Conservation (phyloP, 2,888 invertebrate species). For the Heliconius hortense region DNA sequence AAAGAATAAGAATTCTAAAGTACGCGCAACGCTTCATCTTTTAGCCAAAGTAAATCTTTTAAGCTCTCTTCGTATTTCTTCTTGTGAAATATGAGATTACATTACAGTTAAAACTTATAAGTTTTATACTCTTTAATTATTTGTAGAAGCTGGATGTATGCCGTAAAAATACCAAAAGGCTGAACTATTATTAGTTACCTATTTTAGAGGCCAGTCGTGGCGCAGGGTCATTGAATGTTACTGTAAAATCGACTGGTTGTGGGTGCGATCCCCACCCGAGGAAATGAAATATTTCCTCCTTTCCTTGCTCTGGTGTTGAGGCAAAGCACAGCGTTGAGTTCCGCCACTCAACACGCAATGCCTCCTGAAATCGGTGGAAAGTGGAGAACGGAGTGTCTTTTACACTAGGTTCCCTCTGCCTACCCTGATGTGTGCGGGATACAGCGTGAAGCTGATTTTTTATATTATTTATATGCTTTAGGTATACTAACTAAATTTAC, state of each 20-base stretch:
- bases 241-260: no score
- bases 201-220: not conserved
- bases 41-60: constrained; percentile 26
- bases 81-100: constrained; percentile 20
- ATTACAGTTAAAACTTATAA: constrained; percentile 18
- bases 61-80: constrained; percentile 24
- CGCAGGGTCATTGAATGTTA: not conserved
- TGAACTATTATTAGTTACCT: not conserved
- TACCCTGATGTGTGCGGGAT: no score
- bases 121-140: constrained; percentile 6
- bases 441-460: no score
- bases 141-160: constrained; percentile 14
- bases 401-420: not conserved
- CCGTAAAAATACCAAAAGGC: not conserved
- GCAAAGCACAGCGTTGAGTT: not conserved
- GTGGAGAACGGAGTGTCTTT: not conserved
- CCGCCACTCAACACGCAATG: not conserved
- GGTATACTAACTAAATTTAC: no score
- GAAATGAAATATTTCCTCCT: not conserved
- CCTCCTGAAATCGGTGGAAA: not conserved
- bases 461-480: no score
- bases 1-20: constrained; percentile 13
- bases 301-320: no score
- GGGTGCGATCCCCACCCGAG: not conserved
- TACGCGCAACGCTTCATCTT: constrained; percentile 19